phyloP scores from a whole-genome alignment of 2,888 invertebrate species.

The Agriopis aurantiaria region DNA sequence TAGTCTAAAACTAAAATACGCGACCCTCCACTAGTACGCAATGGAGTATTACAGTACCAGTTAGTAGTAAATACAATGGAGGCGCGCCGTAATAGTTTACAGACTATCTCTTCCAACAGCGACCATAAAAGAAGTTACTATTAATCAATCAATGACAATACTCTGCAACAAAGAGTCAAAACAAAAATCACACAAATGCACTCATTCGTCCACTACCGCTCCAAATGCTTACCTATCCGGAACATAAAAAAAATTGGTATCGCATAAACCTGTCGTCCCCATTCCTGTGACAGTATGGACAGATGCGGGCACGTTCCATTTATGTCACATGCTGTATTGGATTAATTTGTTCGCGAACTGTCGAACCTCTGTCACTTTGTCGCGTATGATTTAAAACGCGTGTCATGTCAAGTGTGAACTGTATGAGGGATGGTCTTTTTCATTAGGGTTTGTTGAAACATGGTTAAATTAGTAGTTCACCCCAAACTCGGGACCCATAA shows the following conservation, averaged over 20 bases:
- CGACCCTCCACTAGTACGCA: too few species aligned
- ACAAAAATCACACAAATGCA: conserved; percentile 8
- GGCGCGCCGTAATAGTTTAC: too few species aligned
- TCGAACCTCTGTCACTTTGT: conserved; percentile 32
- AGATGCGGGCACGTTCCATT: conserved; percentile 14
- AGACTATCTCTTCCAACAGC: too few species aligned
- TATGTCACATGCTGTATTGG: conserved; percentile 23
- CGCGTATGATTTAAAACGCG: conserved; percentile 23
- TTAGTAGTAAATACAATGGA: too few species aligned
- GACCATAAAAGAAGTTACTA: too few species aligned
- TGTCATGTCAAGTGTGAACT: conserved; percentile 10
- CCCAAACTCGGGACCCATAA: too few species aligned
- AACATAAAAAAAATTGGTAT: conserved; percentile 7
- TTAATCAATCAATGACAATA: not conserved
- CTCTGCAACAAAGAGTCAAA: not conserved
- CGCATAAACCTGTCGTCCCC: conserved; percentile 11
- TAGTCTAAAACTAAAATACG: too few species aligned
- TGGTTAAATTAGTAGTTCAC: too few species aligned
- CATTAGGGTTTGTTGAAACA: not conserved
- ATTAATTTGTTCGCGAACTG: conserved; percentile 27
- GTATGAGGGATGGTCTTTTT: conserved; percentile 4
- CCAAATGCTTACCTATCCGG: conserved; percentile 13
- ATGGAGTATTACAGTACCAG: too few species aligned
- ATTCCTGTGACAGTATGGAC: conserved; percentile 1
- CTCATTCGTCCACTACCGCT: conserved; percentile 6